Base-by-base conservation (phyloP, 1,140 invertebrate genomes). In the Alviniconcha marisindica region DNA sequence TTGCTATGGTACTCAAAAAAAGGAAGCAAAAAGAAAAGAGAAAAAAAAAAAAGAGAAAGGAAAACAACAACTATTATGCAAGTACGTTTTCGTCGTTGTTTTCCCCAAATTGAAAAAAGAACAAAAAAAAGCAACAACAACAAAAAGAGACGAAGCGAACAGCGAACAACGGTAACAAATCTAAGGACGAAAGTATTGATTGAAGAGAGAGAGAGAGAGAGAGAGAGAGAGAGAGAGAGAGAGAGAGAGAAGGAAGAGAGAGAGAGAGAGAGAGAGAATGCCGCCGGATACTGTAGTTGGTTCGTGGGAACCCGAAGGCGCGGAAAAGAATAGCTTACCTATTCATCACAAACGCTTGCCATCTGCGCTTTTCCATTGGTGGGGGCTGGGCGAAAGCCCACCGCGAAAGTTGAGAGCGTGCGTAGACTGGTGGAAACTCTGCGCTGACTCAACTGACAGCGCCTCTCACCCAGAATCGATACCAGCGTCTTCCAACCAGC, bases 141-240 rank as follows among this genome's bases (percentile, higher is more conserved):
- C 44, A 18, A 48, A 48, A 18, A 48, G 18, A 48, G 44, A 48
- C n/a, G n/a, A n/a, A n/a, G n/a, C n/a, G n/a, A n/a, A n/a, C n/a
- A n/a, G n/a, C n/a, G n/a, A n/a, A n/a, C n/a, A n/a, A n/a, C n/a
- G n/a, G n/a, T n/a, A n/a, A n/a, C n/a, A 48, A 48, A 18, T 10
- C 44, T 48, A 18, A 48, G 44, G 18, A 48, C 7, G 18, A 18
- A 48, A 18, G 44, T 48, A 66, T 66, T 28, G 63, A 33, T 33
- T 66, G 24, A 14, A 33, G 31, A 66, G 63, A 66, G 66, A 40
- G 66, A 71, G 66, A 71, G 69, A 71, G 1, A 71, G 69, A 40
- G 36, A 21, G 56, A 60, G n/a, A 24, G n/a, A 71, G 15, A 42
- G 15, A 71, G 69, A 71, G 15, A 71, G 38, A 42, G 15, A 71